Conservation (phyloP, 2,113 vertebrate species). For the Oxygymnocypris stewartii region DNA sequence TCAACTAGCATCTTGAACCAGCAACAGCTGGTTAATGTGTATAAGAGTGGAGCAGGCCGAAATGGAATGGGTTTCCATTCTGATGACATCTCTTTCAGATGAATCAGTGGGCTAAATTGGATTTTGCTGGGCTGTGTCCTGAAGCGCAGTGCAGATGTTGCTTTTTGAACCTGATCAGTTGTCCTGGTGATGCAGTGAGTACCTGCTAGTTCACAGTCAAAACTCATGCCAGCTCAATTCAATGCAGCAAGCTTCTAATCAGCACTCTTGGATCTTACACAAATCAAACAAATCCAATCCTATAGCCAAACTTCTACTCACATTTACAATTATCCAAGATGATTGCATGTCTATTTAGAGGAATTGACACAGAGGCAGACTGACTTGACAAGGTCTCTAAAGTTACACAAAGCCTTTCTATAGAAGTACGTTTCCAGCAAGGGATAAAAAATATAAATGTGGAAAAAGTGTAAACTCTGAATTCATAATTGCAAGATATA, state of each 20-base stretch:
- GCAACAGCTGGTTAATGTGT: slow-evolving; percentile 53
- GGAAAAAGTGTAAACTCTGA: not conserved
- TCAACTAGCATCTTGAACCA: slow-evolving; percentile 31
- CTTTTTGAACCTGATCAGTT: slow-evolving; percentile 20
- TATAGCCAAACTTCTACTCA: slow-evolving; percentile 9
- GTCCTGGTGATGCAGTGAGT: slow-evolving; percentile 15
- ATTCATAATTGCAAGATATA: not conserved
- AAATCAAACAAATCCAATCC: slow-evolving; percentile 26
- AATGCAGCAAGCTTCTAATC: slow-evolving; percentile 11
- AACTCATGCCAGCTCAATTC: slow-evolving; percentile 14
- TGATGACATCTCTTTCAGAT: slow-evolving; percentile 48
- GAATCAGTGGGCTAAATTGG: slow-evolving; percentile 50
- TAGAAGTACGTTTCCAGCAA: not conserved
- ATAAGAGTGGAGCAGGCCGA: slow-evolving; percentile 19
- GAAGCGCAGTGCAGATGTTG: slow-evolving; percentile 49
- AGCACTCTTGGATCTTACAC: slow-evolving; percentile 10
- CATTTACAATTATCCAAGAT: slow-evolving; percentile 6
- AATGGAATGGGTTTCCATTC: slow-evolving; percentile 30
- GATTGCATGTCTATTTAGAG: slow-evolving; percentile 1
- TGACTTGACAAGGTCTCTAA: not conserved
- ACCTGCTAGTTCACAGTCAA: slow-evolving; percentile 36
- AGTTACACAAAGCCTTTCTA: not conserved
- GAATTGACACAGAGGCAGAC: not conserved
- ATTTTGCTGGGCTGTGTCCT: slow-evolving; percentile 49
- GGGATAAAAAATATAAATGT: not conserved